These are phyloP conservation scores for Cryptotis parvus DNA, from an alignment of 2,113 vertebrate species.

Conservation along the genomic window DNA sequence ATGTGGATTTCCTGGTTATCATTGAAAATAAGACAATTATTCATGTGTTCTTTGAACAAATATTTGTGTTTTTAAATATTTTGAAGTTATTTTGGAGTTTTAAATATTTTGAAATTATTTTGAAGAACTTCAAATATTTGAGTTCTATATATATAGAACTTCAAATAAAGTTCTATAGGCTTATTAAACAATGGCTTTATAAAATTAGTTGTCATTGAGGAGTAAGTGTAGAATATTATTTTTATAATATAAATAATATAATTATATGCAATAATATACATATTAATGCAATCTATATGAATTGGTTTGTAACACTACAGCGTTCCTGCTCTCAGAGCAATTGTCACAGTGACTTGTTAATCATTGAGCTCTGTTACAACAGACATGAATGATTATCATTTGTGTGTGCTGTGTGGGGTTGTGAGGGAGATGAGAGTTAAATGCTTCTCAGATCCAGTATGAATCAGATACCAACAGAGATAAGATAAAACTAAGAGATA, in stretches of 20 bases:
- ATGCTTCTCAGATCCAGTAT: no score
- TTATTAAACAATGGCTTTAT: neutral
- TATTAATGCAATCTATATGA: no score
- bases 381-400: neutral
- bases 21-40: neutral
- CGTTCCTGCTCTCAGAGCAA: neutral
- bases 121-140: no score
- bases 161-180: no score
- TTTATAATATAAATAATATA: no score
- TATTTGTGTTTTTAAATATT: no score
- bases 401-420: no score
- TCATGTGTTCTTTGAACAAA: neutral
- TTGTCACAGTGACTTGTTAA: neutral
- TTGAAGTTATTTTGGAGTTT: no score
- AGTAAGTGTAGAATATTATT: neutral
- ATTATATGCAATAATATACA: no score
- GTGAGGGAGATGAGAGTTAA: neutral
- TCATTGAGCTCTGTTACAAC: neutral
- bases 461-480: neutral
- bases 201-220: neutral
- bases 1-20: neutral
- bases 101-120: no score
- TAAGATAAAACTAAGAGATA: neutral
- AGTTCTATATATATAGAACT: no score
- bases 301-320: neutral